Evolutionary conservation across 2,113 vertebrate genomes (phyloP).

Genomic region (Lepisosteus oculatus): DNA sequence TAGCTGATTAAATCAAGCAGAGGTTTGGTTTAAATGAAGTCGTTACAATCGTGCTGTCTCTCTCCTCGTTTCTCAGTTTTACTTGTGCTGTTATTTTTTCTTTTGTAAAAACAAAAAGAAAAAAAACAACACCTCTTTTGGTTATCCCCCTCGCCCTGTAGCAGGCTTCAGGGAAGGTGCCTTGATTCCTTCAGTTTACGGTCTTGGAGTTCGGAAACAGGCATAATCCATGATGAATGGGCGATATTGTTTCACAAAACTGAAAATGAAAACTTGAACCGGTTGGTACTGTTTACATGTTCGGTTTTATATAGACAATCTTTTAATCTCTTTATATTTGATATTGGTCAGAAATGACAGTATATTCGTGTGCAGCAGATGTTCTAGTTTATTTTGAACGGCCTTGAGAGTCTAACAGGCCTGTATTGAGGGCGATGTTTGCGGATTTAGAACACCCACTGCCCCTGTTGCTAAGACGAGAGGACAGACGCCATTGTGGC

Average conservation of each 20-base stretch:
- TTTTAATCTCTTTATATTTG: conserved; percentile 62
- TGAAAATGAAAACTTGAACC: conserved; percentile 76
- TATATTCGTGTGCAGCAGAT: conserved; percentile 74
- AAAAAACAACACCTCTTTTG: conserved; percentile 54
- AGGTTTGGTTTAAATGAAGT: conserved; percentile 32
- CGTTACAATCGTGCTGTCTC: conserved; percentile 51
- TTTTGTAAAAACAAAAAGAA: conserved; percentile 48
- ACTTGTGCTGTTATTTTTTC: conserved; percentile 17
- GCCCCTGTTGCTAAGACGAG: conserved; percentile 58
- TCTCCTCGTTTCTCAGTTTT: conserved; percentile 49
- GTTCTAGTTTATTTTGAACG: conserved; percentile 78
- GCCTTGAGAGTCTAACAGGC: conserved; percentile 73
- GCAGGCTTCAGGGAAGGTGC: conserved; percentile 56
- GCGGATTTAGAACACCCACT: conserved; percentile 76
- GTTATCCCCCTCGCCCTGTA: conserved; percentile 63
- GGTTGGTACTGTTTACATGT: conserved; percentile 74
- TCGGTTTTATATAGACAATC: conserved; percentile 71
- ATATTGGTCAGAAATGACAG: conserved; percentile 69
- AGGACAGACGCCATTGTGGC: conserved; percentile 75
- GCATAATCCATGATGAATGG: conserved; percentile 58
- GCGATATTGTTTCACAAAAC: conserved; percentile 63
- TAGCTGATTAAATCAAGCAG: conserved; percentile 33
- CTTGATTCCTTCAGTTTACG: conserved; percentile 57
- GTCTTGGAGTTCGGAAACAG: conserved; percentile 59
- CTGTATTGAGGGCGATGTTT: conserved; percentile 76